These are phyloP conservation scores for Prenolepis imparis DNA, from an alignment of 2,888 invertebrate species.

Conservation along the genomic window DNA sequence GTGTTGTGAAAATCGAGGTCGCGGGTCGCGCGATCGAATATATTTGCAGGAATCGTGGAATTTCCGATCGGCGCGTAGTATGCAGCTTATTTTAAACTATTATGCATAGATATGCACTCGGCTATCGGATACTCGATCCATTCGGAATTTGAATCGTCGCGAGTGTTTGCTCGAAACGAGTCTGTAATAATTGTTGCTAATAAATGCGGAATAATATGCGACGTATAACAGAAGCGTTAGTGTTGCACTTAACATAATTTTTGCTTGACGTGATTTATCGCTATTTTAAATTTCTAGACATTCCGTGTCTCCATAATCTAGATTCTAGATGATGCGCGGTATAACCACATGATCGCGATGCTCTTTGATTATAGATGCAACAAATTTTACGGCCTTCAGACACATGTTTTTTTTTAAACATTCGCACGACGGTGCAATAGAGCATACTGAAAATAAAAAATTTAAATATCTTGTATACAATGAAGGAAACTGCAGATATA, in stretches of 20 bases:
- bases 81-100: constrained; percentile 11
- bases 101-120: not conserved
- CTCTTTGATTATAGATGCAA: constrained; percentile 25
- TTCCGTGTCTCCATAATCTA: not conserved
- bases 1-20: constrained; percentile 23
- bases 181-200: not conserved
- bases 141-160: not conserved
- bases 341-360: constrained; percentile 21
- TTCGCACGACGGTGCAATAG: constrained; percentile 22
- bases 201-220: not conserved
- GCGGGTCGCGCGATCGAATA: not conserved
- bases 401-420: constrained; percentile 13
- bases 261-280: constrained; percentile 30
- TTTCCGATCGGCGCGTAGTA: constrained; percentile 24
- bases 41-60: constrained; percentile 7
- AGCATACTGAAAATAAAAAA: constrained; percentile 19
- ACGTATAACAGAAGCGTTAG: not conserved
- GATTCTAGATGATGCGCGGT: constrained; percentile 54
- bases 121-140: constrained; percentile 28
- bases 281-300: constrained; percentile 27
- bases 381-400: constrained; percentile 39
- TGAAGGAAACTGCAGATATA: not conserved
- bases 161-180: not conserved
- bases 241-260: constrained; percentile 2
- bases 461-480: not conserved